Percentiles rank a stretch among this genome's conserved stretches.
These are phyloP conservation scores for Aporophyla lueneburgensis DNA, from an alignment of 2,888 invertebrate species.

Conservation along the genomic window DNA sequence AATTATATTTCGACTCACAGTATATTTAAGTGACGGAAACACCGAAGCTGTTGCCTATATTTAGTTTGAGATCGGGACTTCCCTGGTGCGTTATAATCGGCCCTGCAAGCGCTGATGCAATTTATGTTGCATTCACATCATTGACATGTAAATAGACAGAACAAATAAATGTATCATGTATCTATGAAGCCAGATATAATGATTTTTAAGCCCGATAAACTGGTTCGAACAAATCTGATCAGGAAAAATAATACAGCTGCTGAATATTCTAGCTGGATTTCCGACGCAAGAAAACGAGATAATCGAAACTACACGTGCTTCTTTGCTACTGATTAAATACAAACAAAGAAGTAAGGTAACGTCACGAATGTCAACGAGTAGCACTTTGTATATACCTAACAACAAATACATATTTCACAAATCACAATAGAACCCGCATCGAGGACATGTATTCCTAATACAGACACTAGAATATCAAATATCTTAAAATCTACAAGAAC, in stretches of 20 bases:
- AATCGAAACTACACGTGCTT: background rate
- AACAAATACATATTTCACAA: background rate
- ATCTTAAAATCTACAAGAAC: background rate
- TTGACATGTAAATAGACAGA: background rate
- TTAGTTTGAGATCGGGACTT: background rate
- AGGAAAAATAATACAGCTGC: background rate
- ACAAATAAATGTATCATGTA: too few species aligned
- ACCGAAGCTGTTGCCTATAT: background rate
- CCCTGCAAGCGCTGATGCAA: conserved; percentile 34
- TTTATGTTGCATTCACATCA: conserved; percentile 11
- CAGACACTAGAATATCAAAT: background rate
- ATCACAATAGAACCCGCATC: background rate
- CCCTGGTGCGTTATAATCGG: background rate
- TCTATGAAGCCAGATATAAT: background rate
- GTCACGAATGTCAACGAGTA: background rate
- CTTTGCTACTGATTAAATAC: background rate
- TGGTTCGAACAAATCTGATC: background rate
- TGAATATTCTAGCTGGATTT: background rate
- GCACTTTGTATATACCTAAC: background rate
- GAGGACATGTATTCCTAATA: too few species aligned
- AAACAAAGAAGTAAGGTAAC: background rate
- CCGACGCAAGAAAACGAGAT: background rate
- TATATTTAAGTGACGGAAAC: background rate
- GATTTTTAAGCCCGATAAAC: background rate
- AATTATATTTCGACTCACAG: background rate